A percentile compares a stretch with the other conserved stretches of the same genome.
These are phyloP conservation scores for Montipora capricornis DNA, from an alignment of 64 coral and sea anemone species.

Conservation along the genomic window DNA sequence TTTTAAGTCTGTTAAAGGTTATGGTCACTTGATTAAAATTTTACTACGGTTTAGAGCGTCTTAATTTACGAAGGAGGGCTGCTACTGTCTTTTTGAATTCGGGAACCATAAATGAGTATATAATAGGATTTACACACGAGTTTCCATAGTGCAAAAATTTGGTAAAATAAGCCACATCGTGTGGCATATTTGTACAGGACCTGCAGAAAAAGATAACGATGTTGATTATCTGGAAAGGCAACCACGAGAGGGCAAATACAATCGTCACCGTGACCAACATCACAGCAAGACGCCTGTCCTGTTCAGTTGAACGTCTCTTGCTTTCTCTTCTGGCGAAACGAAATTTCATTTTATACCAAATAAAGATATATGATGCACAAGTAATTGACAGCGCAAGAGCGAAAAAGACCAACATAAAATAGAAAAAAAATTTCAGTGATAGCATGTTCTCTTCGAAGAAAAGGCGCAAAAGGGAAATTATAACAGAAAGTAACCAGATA, in stretches of 20 bases:
- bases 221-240: slow-evolving; percentile 91
- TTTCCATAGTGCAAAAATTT: slow-evolving; percentile 91
- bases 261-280: slow-evolving; percentile 79
- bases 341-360: slow-evolving; percentile 89
- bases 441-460: slow-evolving; percentile 66
- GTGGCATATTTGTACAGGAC: slow-evolving; percentile 64
- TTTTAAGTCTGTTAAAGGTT: too few relatives aligned
- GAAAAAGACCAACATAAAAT: slow-evolving; percentile 77
- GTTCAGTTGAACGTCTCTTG: slow-evolving; percentile 64
- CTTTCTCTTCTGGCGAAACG: slow-evolving; percentile 71
- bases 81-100: slow-evolving; percentile 80
- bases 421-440: slow-evolving; percentile 80
- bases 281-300: slow-evolving; percentile 82
- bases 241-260: slow-evolving; percentile 84
- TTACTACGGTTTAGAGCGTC: neutral
- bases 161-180: slow-evolving; percentile 73
- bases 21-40: neutral
- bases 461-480: slow-evolving; percentile 63
- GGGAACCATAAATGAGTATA: slow-evolving; percentile 90
- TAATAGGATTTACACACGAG: slow-evolving; percentile 85
- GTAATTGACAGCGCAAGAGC: slow-evolving; percentile 68
- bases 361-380: slow-evolving; percentile 75
- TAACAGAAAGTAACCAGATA: slow-evolving; percentile 74
- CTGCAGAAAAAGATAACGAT: slow-evolving; percentile 84
- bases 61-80: slow-evolving; percentile 42